These are phyloP conservation scores for Spilarctia lutea DNA, from an alignment of 2,888 invertebrate genomes.

Conservation along the genomic window DNA sequence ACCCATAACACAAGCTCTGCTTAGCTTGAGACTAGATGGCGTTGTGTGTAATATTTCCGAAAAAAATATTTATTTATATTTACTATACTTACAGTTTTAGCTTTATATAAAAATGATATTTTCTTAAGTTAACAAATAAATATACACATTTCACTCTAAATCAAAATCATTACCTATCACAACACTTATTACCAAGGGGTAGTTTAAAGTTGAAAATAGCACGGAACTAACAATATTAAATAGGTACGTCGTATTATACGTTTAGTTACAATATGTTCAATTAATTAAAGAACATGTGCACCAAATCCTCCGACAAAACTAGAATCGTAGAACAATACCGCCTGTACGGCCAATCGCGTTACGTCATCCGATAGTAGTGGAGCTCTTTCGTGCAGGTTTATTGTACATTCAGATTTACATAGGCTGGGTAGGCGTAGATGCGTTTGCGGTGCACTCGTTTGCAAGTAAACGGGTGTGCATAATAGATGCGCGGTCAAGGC, in stretches of 20 bases:
- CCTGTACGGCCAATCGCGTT: slow-evolving; percentile 47
- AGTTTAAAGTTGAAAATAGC: no score
- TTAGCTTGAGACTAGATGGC: no score
- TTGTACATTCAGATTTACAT: slow-evolving; percentile 55
- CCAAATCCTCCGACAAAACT: slow-evolving; percentile 39
- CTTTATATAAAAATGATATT: neutral
- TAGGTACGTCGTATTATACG: neutral
- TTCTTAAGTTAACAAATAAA: neutral
- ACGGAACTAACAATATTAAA: slow-evolving; percentile 28
- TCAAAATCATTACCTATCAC: slow-evolving; percentile 13
- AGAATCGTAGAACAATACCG: slow-evolving; percentile 48
- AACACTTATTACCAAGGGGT: neutral
- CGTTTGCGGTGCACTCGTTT: slow-evolving; percentile 79
- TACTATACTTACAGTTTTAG: neutral
- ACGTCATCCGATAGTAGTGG: slow-evolving; percentile 46
- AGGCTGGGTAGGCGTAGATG: slow-evolving; percentile 67
- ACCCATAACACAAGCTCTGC: no score
- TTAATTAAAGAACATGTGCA: slow-evolving; percentile 51
- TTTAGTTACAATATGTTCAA: slow-evolving; percentile 38
- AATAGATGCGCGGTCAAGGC: slow-evolving; percentile 84
- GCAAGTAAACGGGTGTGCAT: slow-evolving; percentile 83
- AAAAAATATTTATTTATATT: no score
- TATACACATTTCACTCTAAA: neutral
- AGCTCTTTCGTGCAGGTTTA: slow-evolving; percentile 55
- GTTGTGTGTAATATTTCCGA: no score